Evolutionary conservation across 2,888 invertebrate genomes (phyloP), one percentile per base, ranked within the genome.

Genomic region (Entomobrya multifasciata): DNA sequence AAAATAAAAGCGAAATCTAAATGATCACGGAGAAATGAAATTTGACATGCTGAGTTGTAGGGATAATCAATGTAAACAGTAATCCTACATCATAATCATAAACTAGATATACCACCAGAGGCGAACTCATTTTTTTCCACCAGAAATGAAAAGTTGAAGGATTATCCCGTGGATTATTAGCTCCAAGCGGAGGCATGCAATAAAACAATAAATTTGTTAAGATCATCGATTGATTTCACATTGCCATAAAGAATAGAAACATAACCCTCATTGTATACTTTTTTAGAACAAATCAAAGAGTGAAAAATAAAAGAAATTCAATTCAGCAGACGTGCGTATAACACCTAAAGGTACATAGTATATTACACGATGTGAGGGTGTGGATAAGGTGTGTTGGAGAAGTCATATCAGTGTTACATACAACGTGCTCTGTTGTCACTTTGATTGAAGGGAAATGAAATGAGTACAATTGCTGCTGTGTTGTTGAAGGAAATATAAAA

Each of bases 371-470:
- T 4, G 17, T 52, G 17, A 52, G 57, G 11, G 22, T n/a, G 36
- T 0, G 36, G 15, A 36, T n/a, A 13, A 15, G 47, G 1, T 41
- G 1, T 13, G 20, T 20, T 25, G 20, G 20, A n/a, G n/a, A 62
- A 17, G 2, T 47, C 27, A 49, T 55, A 27, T 52, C 10, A 49
- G 17, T 10, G 30, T 20, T 13, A 47, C 13, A 17, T 47, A 27
- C 70, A 47, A 8, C 3, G 2, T 57, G 22, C n/a, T n/a, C n/a
- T 22, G 25, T n/a, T 74, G 74, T 27, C 55, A 55, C 74, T 49
- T 52, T 52, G 30, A 49, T 25, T 55, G 74, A 52, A 27, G n/a
- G 74, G 74, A 49, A 74, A 27, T 47, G 47, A 67, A 41, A 67
- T 44, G 41, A 70, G 55, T 74, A 36, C 30, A 74, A 22, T 5